Percentiles rank a stretch among this genome's conserved stretches.
These are phyloP conservation scores for Mythimna loreyi DNA, from an alignment of 2,888 invertebrate genomes.

Conservation along the genomic window DNA sequence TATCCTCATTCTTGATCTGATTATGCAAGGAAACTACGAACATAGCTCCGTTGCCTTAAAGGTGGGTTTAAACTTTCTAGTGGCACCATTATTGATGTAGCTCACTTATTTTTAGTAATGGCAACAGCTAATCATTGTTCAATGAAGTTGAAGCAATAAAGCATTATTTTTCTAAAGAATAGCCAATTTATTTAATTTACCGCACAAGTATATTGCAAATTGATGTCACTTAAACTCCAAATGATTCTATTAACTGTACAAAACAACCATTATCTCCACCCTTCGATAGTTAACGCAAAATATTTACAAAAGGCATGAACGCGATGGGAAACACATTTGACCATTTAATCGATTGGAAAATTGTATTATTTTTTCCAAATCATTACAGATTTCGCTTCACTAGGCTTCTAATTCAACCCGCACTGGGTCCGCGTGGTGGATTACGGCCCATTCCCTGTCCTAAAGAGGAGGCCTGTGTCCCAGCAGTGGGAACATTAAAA, in stretches of 20 bases:
- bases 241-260: conserved; percentile 17
- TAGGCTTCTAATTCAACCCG: conserved; percentile 27
- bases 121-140: neutral
- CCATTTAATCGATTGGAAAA: conserved; percentile 61
- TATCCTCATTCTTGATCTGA: too few species aligned
- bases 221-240: conserved; percentile 22
- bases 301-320: conserved; percentile 17
- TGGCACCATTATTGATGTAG: neutral
- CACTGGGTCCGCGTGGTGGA: too few species aligned
- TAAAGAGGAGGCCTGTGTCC: too few species aligned
- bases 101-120: neutral
- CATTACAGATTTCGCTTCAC: conserved; percentile 55
- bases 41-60: too few species aligned
- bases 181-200: neutral
- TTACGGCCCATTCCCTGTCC: too few species aligned
- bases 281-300: conserved; percentile 22
- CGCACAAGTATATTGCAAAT: conserved; percentile 7
- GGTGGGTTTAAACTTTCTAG: too few species aligned
- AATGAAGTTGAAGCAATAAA: neutral
- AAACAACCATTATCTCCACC: conserved; percentile 32
- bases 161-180: neutral
- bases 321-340: conserved; percentile 51
- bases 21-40: too few species aligned
- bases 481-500: too few species aligned
- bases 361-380: conserved; percentile 63